Evolutionary conservation across 2,888 invertebrate genomes (phyloP).

Genomic region (Sussaba pulchella): DNA sequence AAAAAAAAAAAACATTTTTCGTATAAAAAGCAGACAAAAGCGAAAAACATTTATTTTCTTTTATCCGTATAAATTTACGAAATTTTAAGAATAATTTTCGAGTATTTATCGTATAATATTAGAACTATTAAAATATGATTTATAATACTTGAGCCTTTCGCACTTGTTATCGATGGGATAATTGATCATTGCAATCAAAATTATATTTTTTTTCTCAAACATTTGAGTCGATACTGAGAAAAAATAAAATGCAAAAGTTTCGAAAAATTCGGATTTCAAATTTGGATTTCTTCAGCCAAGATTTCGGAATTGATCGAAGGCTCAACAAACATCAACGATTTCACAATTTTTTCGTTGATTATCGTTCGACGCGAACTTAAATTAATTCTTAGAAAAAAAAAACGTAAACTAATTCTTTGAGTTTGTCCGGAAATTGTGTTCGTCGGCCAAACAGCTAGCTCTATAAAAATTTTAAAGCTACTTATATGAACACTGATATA

Average conservation of each 20-base stretch:
- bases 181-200: no score
- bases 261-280: neutral
- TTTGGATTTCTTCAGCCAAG: neutral
- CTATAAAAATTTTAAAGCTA: conserved; percentile 15
- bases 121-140: conserved; percentile 30
- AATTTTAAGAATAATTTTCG: neutral
- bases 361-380: neutral
- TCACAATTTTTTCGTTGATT: neutral
- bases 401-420: conserved; percentile 44
- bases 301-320: conserved; percentile 2
- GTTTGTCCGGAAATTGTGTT: conserved; percentile 32
- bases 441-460: conserved; percentile 52
- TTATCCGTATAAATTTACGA: neutral
- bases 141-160: conserved; percentile 64
- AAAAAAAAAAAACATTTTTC: conserved; percentile 20
- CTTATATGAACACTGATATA: conserved; percentile 14
- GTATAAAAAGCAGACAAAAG: no score
- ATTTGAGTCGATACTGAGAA: neutral
- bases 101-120: conserved; percentile 30
- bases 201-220: no score
- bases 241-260: neutral
- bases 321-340: neutral
- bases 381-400: conserved; percentile 32
- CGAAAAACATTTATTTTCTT: no score
- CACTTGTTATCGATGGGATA: conserved; percentile 60